Evolutionary conservation across 1,140 invertebrate species (phyloP).

Genomic region (Pissodes strobi): DNA sequence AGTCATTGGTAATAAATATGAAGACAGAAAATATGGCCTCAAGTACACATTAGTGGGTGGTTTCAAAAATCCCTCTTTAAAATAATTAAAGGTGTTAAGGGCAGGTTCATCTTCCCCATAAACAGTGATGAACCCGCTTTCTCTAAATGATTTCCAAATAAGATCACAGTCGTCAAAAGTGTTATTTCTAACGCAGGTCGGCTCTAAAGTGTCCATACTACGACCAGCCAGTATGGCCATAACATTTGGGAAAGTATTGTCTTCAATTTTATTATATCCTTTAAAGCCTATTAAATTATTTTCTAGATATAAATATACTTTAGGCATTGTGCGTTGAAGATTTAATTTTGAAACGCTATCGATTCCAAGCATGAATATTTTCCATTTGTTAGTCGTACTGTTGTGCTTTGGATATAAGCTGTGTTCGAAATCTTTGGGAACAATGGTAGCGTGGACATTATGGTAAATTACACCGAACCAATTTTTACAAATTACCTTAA

Average conservation of each 20-base stretch:
- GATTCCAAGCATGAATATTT: constrained; percentile 76
- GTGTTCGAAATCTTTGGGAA: constrained; percentile 46
- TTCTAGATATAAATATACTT: constrained; percentile 68
- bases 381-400: constrained; percentile 50
- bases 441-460: constrained; percentile 58
- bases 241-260: constrained; percentile 83
- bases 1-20: constrained; percentile 59
- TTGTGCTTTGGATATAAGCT: not conserved
- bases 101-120: constrained; percentile 66
- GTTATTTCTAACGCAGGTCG: constrained; percentile 57
- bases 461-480: constrained; percentile 55
- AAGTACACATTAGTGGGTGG: constrained; percentile 77
- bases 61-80: constrained; percentile 66
- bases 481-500: constrained; percentile 56
- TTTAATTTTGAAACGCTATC: constrained; percentile 83
- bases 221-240: constrained; percentile 76
- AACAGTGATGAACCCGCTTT: constrained; percentile 65
- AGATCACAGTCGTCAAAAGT: constrained; percentile 64
- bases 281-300: constrained; percentile 59
- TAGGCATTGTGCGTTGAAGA: constrained; percentile 75
- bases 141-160: constrained; percentile 65
- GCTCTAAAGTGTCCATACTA: constrained; percentile 55
- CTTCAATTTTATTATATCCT: constrained; percentile 72
- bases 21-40: constrained; percentile 66
- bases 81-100: constrained; percentile 68